Conservation (phyloP, 2,888 invertebrate species). For the Brachynemurus nebulosus region DNA sequence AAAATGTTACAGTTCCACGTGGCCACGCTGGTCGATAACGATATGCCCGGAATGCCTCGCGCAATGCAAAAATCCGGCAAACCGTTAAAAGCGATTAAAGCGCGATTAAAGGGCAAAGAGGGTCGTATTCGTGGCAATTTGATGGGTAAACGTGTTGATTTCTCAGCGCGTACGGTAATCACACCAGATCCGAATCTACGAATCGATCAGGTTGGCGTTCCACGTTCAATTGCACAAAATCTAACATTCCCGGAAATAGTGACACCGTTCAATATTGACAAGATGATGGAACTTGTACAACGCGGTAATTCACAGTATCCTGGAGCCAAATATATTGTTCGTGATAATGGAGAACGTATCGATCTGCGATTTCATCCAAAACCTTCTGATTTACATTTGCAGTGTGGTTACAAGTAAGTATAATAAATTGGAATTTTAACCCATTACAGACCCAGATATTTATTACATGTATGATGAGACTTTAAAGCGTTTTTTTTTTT, state of each 20-base stretch:
- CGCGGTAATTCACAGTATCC: conserved; percentile 98
- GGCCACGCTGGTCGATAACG: conserved; percentile 95
- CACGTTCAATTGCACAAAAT: conserved; percentile 95
- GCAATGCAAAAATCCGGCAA: conserved; percentile 99
- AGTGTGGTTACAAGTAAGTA: conserved; percentile 70
- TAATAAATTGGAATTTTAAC: not conserved
- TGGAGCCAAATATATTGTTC: conserved; percentile 97
- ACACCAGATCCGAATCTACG: conserved; percentile 91
- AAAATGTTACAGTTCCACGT: conserved; percentile 98
- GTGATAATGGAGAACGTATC: conserved; percentile 97
- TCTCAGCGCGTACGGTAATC: conserved; percentile 97
- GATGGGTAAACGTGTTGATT: conserved; percentile 99
- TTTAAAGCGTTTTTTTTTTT: no score
- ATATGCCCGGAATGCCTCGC: conserved; percentile 94
- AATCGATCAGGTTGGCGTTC: conserved; percentile 96
- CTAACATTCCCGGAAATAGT: conserved; percentile 98
- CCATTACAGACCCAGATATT: no score
- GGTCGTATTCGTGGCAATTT: conserved; percentile 97
- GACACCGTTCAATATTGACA: conserved; percentile 97
- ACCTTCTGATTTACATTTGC: conserved; percentile 89
- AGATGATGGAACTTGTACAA: conserved; percentile 85
- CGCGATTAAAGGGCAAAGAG: conserved; percentile 94
- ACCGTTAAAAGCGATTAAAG: conserved; percentile 94
- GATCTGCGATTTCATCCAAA: conserved; percentile 98
- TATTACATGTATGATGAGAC: no score